These are phyloP conservation scores for Myotis davidii DNA, from an alignment of 2,113 vertebrate genomes.

Conservation along the genomic window DNA sequence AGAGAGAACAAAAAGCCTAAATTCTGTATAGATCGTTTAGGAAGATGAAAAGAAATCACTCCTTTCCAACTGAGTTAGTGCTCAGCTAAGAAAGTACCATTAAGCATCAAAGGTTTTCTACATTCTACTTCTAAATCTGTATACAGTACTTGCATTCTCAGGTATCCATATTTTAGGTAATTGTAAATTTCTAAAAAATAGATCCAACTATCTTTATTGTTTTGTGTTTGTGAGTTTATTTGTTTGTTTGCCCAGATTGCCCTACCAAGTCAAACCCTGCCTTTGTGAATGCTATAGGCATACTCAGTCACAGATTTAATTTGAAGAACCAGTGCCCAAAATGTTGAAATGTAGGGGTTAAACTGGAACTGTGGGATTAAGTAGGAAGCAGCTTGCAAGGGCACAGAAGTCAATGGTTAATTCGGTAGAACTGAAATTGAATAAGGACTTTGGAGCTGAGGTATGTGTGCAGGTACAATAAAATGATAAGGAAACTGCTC, in stretches of 20 bases:
- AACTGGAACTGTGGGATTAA: not conserved
- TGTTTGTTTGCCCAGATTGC: not conserved
- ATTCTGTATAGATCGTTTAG: not conserved
- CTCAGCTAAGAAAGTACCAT: not conserved
- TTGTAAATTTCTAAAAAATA: not conserved
- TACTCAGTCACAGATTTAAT: not conserved
- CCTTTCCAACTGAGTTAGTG: not conserved
- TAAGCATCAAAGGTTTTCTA: constrained; percentile 1
- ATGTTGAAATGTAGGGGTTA: not conserved
- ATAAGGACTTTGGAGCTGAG: not conserved
- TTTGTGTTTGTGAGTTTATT: not conserved
- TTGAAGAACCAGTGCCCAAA: not conserved
- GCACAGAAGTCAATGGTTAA: not conserved
- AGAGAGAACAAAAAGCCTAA: not conserved
- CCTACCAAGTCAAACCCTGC: not conserved
- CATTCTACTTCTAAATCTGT: not conserved
- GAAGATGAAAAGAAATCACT: not conserved
- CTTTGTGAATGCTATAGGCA: not conserved
- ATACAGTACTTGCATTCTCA: not conserved
- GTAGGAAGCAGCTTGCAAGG: not conserved
- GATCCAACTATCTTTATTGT: not conserved
- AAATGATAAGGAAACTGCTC: not conserved
- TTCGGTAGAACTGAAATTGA: not conserved
- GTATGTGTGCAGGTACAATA: not conserved
- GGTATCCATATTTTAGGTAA: not conserved